Conservation (phyloP, 2,797 vertebrate species). For the Mastacembelus armatus region DNA sequence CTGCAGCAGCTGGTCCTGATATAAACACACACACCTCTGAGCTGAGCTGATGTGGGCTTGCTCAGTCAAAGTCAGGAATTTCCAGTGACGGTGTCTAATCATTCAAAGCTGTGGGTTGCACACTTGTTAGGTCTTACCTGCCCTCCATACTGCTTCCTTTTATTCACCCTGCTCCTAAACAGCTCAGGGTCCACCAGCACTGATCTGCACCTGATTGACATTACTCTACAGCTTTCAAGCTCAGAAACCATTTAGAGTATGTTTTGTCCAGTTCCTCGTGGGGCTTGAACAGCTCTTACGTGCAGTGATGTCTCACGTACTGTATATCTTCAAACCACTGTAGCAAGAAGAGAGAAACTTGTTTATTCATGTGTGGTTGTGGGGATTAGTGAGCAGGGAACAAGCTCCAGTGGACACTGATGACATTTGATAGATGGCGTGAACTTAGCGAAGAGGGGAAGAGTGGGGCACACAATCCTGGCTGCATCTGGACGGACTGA, state of each 20-base stretch:
- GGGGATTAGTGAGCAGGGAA: neutral
- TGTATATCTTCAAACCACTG: neutral
- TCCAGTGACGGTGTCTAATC: constrained; percentile 52
- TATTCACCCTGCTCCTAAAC: neutral
- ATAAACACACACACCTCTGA: constrained; percentile 26
- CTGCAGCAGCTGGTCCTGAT: constrained; percentile 66
- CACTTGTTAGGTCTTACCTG: constrained; percentile 64
- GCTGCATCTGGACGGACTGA: constrained; percentile 73
- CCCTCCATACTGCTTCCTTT: constrained; percentile 8
- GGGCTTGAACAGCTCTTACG: neutral
- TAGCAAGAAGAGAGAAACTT: neutral
- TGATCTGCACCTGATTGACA: neutral
- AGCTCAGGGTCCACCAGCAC: too few species aligned
- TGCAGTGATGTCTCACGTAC: neutral
- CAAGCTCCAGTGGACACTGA: constrained; percentile 33
- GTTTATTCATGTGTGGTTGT: constrained; percentile 22
- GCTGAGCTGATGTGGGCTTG: constrained; percentile 19
- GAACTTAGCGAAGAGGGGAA: constrained; percentile 24
- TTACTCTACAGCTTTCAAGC: neutral
- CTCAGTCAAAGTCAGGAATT: constrained; percentile 59
- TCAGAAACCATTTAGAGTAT: neutral
- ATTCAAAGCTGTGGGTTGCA: constrained; percentile 6
- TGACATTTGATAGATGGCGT: constrained; percentile 60
- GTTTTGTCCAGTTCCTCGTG: neutral
- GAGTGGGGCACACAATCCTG: constrained; percentile 58